Evolutionary conservation across 2,888 invertebrate species (phyloP), one percentile per base, ranked within the genome.

Genomic region (Parapristionchus giblindavisi): DNA sequence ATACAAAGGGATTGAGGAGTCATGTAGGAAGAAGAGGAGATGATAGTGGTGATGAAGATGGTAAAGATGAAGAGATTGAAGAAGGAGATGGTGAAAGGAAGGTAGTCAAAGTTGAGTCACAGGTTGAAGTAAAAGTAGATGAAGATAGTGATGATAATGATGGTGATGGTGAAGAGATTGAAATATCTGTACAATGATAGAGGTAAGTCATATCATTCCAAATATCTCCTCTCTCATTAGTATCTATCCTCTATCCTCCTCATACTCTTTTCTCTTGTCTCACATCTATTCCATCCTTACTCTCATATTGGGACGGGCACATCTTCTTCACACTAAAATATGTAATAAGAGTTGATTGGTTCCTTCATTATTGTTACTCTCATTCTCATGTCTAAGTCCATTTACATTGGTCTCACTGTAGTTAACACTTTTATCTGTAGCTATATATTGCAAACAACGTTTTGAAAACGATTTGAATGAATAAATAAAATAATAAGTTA

Each of bases 121-220:
- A 68, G 4, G 60, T 76, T 1, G 73, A 76, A 34, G 74, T 61
- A 71, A 73, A 32, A 65, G 54, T 60, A 34, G 43, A 71, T 58
- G 80, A 34, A 36, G 77, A 78, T 56, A 75, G 75, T 24, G 71
- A 58, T 3, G 74, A 76, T 3, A 74, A 58, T 14, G 73, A 58
- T 21, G 36, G 60, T 27, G 72, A 61, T n/a, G 61, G 51, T 17
- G 60, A 58, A n/a, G 40, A 60, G n/a, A 75, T 60, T 21, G 76
- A 70, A 17, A 66, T 73, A 32, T 58, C 66, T n/a, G n/a, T 51
- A 21, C 63, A 52, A 73, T 73, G 56, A 68, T 56, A 63, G 73
- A 78, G 40, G 76, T 43, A 29, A 60, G 60, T 32, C n/a, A 43
- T 43, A 43, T 43, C 43, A 43, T 14, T 8, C 8, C n/a, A n/a